Percentiles rank a stretch among this genome's conserved stretches.
These are phyloP conservation scores for Eupsilia transversa DNA, from an alignment of 2,888 invertebrate genomes.

Conservation along the genomic window DNA sequence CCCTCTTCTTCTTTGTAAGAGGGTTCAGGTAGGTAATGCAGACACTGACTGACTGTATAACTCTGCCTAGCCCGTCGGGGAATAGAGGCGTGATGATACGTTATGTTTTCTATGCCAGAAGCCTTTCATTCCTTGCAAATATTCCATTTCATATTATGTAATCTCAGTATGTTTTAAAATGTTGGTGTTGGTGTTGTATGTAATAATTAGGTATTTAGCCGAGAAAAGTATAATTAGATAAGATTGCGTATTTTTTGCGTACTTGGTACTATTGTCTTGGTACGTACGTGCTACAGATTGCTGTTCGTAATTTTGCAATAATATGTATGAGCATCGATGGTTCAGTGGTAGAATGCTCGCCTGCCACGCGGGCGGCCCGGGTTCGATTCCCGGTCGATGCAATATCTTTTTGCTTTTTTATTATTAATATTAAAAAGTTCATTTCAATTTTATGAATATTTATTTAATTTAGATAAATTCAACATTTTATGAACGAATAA, in stretches of 20 bases:
- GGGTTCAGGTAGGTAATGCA: background rate
- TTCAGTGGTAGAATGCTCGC: slow-evolving; percentile 91
- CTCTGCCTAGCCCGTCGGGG: background rate
- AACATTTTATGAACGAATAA: background rate
- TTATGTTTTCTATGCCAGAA: background rate
- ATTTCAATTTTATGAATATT: background rate
- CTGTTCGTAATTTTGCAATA: accelerated
- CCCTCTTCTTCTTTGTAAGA: background rate
- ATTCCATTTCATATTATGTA: background rate
- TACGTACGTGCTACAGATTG: background rate
- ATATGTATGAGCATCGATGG: slow-evolving; percentile 83
- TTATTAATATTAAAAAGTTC: background rate
- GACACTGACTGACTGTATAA: background rate
- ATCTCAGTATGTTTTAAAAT: too few species aligned
- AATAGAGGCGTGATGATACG: background rate
- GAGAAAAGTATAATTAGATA: background rate
- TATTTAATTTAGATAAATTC: slow-evolving; percentile 1
- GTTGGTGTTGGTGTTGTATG: too few species aligned
- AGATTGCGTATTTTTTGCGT: background rate
- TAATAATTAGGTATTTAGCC: background rate
- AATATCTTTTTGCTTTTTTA: slow-evolving; percentile 53
- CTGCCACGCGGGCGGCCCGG: slow-evolving; percentile 89
- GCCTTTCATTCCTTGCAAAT: background rate
- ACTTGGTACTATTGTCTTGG: too few species aligned
- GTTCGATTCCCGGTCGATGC: slow-evolving; percentile 88